Conservation (phyloP, 2,797 vertebrate genomes). For the Micrastur ruficollis region DNA sequence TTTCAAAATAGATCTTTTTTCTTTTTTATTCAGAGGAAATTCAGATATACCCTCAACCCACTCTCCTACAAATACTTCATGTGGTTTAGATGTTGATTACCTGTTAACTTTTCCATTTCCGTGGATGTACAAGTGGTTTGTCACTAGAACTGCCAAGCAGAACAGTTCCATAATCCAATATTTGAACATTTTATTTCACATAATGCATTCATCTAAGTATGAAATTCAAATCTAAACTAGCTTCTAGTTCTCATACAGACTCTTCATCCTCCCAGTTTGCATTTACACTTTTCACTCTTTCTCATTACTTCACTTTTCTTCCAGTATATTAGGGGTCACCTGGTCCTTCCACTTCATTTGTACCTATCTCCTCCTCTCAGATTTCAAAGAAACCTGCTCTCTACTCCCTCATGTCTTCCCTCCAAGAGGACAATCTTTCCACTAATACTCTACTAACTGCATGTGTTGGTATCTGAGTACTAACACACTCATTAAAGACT, state of each 20-base stretch:
- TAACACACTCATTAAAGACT: neutral
- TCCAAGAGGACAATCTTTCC: neutral
- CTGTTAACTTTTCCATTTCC: neutral
- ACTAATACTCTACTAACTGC: neutral
- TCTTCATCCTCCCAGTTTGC: neutral
- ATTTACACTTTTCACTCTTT: neutral
- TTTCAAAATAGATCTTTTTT: neutral
- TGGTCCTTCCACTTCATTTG: neutral
- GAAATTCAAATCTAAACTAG: neutral
- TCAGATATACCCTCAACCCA: neutral
- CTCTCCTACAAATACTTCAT: neutral
- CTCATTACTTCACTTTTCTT: neutral
- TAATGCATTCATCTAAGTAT: neutral
- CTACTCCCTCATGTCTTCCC: neutral
- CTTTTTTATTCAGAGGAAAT: neutral
- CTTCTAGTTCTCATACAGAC: neutral
- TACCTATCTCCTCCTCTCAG: neutral
- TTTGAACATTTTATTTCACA: neutral
- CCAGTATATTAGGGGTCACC: neutral
- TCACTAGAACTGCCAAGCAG: neutral
- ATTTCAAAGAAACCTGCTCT: neutral
- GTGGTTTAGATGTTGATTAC: neutral
- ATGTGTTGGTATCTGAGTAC: neutral
- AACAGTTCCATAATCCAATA: neutral
- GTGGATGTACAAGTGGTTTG: neutral